phyloP scores from a whole-genome alignment of 1,140 invertebrate species.

The Planococcus citri region DNA sequence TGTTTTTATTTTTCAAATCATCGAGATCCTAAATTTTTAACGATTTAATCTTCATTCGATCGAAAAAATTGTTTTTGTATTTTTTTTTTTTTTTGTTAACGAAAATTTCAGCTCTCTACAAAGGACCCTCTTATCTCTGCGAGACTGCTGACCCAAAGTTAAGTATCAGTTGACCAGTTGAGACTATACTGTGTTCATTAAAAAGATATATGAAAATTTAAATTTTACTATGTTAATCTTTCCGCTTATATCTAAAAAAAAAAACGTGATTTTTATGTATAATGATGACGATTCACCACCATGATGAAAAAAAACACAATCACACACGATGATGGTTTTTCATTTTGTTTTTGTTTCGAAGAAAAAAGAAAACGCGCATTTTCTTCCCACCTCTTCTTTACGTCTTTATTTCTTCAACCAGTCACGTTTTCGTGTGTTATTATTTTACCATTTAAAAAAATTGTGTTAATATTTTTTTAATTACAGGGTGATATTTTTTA shows the following conservation, averaged over 20 bases:
- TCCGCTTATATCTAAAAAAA: no score
- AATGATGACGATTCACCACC: no score
- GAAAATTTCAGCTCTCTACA: neutral
- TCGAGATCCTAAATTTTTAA: neutral
- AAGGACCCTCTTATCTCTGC: no score
- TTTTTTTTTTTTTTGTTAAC: neutral
- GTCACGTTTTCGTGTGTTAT: neutral
- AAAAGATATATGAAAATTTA: neutral
- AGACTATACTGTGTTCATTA: neutral
- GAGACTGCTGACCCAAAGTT: no score
- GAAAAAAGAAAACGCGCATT: no score
- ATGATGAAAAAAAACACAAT: no score
- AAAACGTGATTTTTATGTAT: neutral
- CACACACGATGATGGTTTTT: no score
- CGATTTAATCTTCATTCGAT: neutral
- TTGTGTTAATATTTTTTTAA: conserved; percentile 6
- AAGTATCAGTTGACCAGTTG: neutral
- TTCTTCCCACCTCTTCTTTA: no score
- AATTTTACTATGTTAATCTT: neutral
- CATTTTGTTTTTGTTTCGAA: no score
- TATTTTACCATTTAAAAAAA: neutral
- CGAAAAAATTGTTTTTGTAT: neutral
- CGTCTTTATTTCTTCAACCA: neutral
- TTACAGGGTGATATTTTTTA: conserved; percentile 18
- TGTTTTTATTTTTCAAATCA: neutral